These are phyloP conservation scores for Clarias fuscus DNA, from an alignment of 2,797 vertebrate species.

Conservation along the genomic window DNA sequence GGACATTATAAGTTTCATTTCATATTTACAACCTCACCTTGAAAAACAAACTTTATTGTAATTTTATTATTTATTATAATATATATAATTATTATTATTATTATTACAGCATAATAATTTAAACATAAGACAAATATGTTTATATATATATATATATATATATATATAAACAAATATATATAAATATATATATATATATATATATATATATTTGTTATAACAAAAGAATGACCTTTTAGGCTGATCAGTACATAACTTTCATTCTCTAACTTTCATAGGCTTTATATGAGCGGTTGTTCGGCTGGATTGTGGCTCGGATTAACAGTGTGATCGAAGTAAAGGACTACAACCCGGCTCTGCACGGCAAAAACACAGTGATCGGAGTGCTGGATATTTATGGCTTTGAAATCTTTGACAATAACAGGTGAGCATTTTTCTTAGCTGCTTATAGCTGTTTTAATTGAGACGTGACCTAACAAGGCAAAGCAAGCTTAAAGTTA, in stretches of 20 bases:
- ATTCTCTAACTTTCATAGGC: conserved; percentile 69
- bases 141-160: too few species aligned
- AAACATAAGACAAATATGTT: not conserved
- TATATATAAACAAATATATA: too few species aligned
- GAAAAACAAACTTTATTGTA: too few species aligned
- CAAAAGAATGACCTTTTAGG: not conserved
- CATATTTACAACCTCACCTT: too few species aligned
- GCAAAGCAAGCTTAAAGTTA: not conserved
- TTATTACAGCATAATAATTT: not conserved
- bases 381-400: conserved; percentile 93
- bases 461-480: not conserved
- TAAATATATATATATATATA: too few species aligned
- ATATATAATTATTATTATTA: too few species aligned
- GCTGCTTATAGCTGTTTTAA: not conserved
- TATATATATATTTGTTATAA: too few species aligned
- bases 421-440: conserved; percentile 72
- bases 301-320: conserved; percentile 88
- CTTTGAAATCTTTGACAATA: conserved; percentile 92
- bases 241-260: not conserved
- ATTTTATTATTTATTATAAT: too few species aligned
- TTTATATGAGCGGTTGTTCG: conserved; percentile 87
- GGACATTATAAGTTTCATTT: not conserved
- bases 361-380: conserved; percentile 92
- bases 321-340: conserved; percentile 83
- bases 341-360: conserved; percentile 78